phyloP scores from a whole-genome alignment of 2,888 invertebrate species.

The Schizaphis graminum region DNA sequence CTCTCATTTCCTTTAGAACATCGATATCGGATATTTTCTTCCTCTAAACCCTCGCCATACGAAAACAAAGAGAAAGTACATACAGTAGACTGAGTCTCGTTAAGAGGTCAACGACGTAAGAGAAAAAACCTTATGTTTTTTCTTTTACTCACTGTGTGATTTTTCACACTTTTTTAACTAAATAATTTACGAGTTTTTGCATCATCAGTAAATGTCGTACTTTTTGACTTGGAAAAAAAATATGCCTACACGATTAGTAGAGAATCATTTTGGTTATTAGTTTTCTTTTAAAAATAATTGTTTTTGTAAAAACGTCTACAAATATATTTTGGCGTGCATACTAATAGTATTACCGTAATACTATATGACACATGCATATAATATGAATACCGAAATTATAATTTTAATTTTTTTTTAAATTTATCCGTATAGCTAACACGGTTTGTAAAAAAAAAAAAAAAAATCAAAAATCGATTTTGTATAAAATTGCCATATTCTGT shows the following conservation, averaged over 20 bases:
- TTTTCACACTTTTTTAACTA: constrained; percentile 4
- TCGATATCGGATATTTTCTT: constrained; percentile 58
- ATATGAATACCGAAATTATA: background rate
- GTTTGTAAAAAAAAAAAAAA: background rate
- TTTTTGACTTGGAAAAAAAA: background rate
- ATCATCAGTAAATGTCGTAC: constrained; percentile 17
- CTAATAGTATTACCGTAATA: background rate
- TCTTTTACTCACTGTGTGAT: background rate
- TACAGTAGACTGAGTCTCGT: constrained; percentile 32
- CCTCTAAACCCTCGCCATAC: background rate
- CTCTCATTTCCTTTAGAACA: constrained; percentile 53
- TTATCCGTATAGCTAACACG: background rate
- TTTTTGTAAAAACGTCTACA: background rate
- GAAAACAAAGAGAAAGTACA: background rate
- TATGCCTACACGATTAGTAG: background rate
- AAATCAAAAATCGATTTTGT: background rate
- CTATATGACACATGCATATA: background rate
- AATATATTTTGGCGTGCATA: background rate
- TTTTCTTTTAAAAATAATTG: background rate
- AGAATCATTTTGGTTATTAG: background rate
- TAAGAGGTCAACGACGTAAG: constrained; percentile 44
- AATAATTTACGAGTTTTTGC: background rate
- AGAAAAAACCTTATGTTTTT: constrained; percentile 23
- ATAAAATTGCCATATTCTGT: background rate
- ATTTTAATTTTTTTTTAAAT: background rate